Evolutionary conservation across 1,140 invertebrate genomes (phyloP).

Genomic region (Oncopeltus fasciatus): DNA sequence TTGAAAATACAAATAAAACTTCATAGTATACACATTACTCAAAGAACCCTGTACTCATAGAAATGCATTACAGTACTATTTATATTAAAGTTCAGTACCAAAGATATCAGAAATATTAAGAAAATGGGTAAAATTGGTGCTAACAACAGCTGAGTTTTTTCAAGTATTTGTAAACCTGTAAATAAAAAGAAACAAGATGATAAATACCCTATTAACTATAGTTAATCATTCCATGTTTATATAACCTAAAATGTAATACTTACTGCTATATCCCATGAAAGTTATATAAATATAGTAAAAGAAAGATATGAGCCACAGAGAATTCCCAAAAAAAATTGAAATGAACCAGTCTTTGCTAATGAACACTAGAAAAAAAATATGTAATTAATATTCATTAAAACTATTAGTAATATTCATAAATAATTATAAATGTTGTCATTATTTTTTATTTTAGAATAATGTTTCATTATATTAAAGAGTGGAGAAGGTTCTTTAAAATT

Average conservation of each 20-base stretch:
- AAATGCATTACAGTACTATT: slow-evolving; percentile 62
- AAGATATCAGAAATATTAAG: slow-evolving; percentile 64
- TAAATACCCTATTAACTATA: not conserved
- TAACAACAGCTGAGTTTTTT: slow-evolving; percentile 76
- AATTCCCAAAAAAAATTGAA: slow-evolving; percentile 76
- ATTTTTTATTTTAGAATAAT: too few relatives aligned
- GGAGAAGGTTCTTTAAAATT: too few relatives aligned
- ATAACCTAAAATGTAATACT: slow-evolving; percentile 31
- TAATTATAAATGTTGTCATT: too few relatives aligned
- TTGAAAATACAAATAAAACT: too few relatives aligned
- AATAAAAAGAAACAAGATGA: slow-evolving; percentile 25
- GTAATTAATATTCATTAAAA: too few relatives aligned
- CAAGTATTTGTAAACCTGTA: slow-evolving; percentile 78
- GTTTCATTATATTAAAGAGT: too few relatives aligned
- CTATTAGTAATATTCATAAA: too few relatives aligned
- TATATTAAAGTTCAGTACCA: slow-evolving; percentile 54
- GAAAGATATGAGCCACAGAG: slow-evolving; percentile 82
- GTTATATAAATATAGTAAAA: slow-evolving; percentile 95
- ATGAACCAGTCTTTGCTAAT: slow-evolving; percentile 60
- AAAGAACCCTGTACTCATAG: slow-evolving; percentile 52
- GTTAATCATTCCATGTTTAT: not conserved
- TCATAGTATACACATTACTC: too few relatives aligned
- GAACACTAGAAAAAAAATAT: slow-evolving; percentile 47
- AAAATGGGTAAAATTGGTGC: slow-evolving; percentile 68
- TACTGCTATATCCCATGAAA: slow-evolving; percentile 93